phyloP scores from a whole-genome alignment of 2,888 invertebrate genomes.

The Pristionchus mayeri region DNA sequence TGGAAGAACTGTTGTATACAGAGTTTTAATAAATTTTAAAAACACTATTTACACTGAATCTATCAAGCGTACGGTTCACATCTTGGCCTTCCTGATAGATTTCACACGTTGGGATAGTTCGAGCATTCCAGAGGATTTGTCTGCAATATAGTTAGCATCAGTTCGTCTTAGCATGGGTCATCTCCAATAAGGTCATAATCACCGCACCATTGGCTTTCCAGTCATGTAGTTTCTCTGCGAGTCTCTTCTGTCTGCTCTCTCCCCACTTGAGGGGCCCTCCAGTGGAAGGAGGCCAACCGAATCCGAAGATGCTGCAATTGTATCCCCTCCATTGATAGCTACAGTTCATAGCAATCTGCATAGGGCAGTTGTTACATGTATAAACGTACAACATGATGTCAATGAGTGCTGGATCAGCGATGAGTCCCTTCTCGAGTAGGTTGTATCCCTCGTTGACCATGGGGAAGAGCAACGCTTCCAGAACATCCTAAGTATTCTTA shows the following conservation, averaged over 20 bases:
- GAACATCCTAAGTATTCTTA: slow-evolving; percentile 58
- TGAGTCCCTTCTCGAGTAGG: slow-evolving; percentile 66
- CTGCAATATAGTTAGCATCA: not conserved
- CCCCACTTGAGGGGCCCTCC: slow-evolving; percentile 67
- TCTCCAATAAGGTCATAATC: not conserved
- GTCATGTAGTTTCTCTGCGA: slow-evolving; percentile 17
- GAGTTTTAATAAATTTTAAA: too few relatives aligned
- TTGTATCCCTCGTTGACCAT: slow-evolving; percentile 68
- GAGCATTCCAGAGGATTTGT: not conserved
- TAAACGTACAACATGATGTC: slow-evolving; percentile 69
- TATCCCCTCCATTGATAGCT: too few relatives aligned
- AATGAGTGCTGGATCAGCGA: slow-evolving; percentile 59
- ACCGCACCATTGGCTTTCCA: not conserved
- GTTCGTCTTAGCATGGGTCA: not conserved
- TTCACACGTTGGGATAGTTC: not conserved
- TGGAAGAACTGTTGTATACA: too few relatives aligned
- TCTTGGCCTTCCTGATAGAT: not conserved
- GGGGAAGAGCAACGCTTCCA: slow-evolving; percentile 64
- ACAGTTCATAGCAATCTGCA: too few relatives aligned
- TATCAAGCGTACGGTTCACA: not conserved
- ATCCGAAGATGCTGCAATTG: slow-evolving; percentile 61
- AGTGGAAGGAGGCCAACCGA: slow-evolving; percentile 65
- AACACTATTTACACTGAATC: not conserved
- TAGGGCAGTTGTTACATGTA: too few relatives aligned
- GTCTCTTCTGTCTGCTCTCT: slow-evolving; percentile 47